phyloP scores from a whole-genome alignment of 1,140 invertebrate species.

The Agraylea sexmaculata region DNA sequence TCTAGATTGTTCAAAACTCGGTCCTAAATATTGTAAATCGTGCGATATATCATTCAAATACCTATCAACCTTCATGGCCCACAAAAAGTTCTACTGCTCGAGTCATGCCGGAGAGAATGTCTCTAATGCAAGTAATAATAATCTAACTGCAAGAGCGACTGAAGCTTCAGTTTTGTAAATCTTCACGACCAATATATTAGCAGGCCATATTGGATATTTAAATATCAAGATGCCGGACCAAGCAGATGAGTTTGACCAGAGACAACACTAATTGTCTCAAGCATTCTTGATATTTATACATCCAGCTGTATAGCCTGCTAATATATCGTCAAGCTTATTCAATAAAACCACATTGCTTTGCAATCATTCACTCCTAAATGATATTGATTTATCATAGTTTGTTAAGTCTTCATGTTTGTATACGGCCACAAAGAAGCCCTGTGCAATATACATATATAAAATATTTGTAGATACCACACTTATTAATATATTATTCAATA shows the following conservation, averaged over 20 bases:
- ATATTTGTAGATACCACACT: conserved; percentile 3
- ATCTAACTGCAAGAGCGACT: conserved; percentile 25
- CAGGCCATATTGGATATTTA: neutral
- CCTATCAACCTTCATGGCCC: conserved; percentile 79
- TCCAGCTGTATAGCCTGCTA: conserved; percentile 3
- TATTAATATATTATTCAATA: conserved; percentile 6
- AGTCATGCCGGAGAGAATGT: conserved; percentile 53
- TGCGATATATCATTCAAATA: conserved; percentile 94
- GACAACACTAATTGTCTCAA: conserved; percentile 4
- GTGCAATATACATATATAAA: conserved; percentile 5
- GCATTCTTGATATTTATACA: conserved; percentile 6
- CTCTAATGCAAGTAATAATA: conserved; percentile 26
- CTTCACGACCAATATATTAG: conserved; percentile 8
- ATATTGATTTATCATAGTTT: neutral
- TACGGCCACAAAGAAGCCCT: too few relatives aligned
- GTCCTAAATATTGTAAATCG: conserved; percentile 79
- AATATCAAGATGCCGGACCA: conserved; percentile 3
- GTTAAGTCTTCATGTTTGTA: conserved; percentile 1
- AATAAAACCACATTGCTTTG: neutral
- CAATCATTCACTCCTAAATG: neutral
- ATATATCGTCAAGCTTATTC: conserved; percentile 1
- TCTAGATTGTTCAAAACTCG: conserved; percentile 31
- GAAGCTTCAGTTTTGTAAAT: conserved; percentile 34
- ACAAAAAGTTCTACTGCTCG: conserved; percentile 93
- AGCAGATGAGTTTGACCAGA: conserved; percentile 3